These are phyloP conservation scores for Synchiropus splendidus DNA, from an alignment of 2,113 vertebrate species.

Conservation along the genomic window DNA sequence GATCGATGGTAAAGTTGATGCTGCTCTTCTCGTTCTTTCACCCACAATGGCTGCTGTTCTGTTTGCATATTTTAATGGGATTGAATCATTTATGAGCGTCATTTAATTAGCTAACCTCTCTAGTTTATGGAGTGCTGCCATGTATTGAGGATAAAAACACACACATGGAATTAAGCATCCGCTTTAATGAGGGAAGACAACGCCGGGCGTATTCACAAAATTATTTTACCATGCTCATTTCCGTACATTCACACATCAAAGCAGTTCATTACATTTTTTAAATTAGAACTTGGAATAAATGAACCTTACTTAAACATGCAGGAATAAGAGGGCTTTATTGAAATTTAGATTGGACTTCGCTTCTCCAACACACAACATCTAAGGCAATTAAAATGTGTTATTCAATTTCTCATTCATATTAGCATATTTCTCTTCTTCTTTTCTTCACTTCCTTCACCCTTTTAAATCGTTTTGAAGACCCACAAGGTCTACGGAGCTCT, in stretches of 20 bases:
- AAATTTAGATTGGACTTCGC: slow-evolving; percentile 42
- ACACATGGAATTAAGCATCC: slow-evolving; percentile 23
- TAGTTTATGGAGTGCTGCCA: slow-evolving; percentile 25
- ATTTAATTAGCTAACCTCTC: slow-evolving; percentile 36
- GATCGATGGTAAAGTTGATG: too few relatives aligned
- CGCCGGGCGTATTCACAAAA: slow-evolving; percentile 34
- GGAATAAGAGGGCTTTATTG: slow-evolving; percentile 35
- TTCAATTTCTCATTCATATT: slow-evolving; percentile 35
- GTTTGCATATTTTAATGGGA: slow-evolving; percentile 38
- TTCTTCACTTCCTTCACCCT: slow-evolving; percentile 17
- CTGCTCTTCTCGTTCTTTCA: too few relatives aligned
- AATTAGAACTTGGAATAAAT: slow-evolving; percentile 58
- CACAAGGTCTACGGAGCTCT: slow-evolving; percentile 36
- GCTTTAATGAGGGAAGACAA: slow-evolving; percentile 52
- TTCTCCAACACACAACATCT: slow-evolving; percentile 39
- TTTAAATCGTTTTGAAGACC: slow-evolving; percentile 32
- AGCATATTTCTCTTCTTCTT: slow-evolving; percentile 20
- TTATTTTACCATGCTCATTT: slow-evolving; percentile 36
- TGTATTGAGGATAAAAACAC: slow-evolving; percentile 25
- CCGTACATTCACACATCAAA: slow-evolving; percentile 59
- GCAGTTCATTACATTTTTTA: slow-evolving; percentile 51
- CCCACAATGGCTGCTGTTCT: neutral
- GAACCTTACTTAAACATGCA: slow-evolving; percentile 52
- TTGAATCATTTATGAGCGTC: slow-evolving; percentile 28
- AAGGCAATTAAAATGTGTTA: slow-evolving; percentile 36